These are phyloP conservation scores for Unio delphinus DNA, from an alignment of 2,888 invertebrate species.

Conservation along the genomic window DNA sequence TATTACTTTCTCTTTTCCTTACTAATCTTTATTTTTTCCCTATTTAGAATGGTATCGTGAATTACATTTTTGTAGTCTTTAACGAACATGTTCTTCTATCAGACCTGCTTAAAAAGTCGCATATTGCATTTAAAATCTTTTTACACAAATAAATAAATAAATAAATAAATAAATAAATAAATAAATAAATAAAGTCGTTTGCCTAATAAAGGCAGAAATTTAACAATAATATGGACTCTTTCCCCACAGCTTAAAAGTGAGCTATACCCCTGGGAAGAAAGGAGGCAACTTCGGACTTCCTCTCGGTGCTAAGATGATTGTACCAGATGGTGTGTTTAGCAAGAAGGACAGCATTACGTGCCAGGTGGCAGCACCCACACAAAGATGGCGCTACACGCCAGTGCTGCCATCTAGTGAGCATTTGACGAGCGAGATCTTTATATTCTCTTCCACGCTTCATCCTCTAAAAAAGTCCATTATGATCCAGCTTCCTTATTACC, in stretches of 20 bases:
- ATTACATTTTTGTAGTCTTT: no score
- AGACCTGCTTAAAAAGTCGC: no score
- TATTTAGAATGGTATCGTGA: no score
- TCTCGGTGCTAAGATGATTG: slow-evolving; percentile 59
- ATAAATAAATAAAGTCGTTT: background rate
- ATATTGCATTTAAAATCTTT: no score
- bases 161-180: no score
- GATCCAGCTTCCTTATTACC: slow-evolving; percentile 57
- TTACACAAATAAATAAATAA: no score
- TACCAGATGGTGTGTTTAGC: slow-evolving; percentile 55
- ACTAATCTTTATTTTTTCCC: no score
- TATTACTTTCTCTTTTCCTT: no score
- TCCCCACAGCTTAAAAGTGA: slow-evolving; percentile 48
- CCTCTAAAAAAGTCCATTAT: slow-evolving; percentile 50
- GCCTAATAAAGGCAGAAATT: background rate
- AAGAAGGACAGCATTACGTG: slow-evolving; percentile 64
- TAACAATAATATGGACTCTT: background rate
- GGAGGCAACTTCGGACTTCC: slow-evolving; percentile 66
- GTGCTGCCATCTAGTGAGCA: slow-evolving; percentile 46
- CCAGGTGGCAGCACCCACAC: slow-evolving; percentile 53
- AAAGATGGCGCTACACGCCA: slow-evolving; percentile 53
- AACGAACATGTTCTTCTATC: no score
- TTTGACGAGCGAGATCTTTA: slow-evolving; percentile 57
- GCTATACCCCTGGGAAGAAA: slow-evolving; percentile 59
- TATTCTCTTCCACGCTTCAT: slow-evolving; percentile 41